Percentiles rank a stretch among this genome's conserved stretches.
phyloP scores from a whole-genome alignment of 2,888 invertebrate species.

The Eupithecia inturbata region DNA sequence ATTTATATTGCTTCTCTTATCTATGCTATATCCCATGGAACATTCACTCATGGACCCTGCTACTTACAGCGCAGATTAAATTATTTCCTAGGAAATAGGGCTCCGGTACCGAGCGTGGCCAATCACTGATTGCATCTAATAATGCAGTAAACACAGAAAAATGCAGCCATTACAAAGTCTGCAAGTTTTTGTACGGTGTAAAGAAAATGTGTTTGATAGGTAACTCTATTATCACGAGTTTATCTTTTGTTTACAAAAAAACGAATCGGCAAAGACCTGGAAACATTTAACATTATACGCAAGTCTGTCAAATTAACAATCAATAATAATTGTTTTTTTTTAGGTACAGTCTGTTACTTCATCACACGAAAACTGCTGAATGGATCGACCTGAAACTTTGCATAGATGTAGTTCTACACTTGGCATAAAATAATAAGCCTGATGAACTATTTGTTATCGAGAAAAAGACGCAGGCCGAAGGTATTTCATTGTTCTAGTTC shows the following conservation, averaged over 20 bases:
- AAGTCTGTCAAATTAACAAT: background rate
- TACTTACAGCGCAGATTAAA: background rate
- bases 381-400: background rate
- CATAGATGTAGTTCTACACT: background rate
- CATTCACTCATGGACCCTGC: slow-evolving; percentile 3
- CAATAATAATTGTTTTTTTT: background rate
- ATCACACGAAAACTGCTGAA: no score
- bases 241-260: background rate
- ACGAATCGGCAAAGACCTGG: background rate
- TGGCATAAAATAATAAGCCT: no score
- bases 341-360: background rate
- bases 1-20: background rate
- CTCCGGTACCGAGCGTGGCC: slow-evolving; percentile 19
- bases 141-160: slow-evolving; percentile 26
- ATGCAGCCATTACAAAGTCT: slow-evolving; percentile 16
- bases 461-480: background rate
- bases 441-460: no score
- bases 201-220: background rate
- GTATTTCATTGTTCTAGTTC: background rate
- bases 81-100: slow-evolving; percentile 28
- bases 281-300: background rate
- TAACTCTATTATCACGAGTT: background rate
- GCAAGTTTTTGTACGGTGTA: background rate
- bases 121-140: slow-evolving; percentile 33
- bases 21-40: background rate